Evolutionary conservation across 2,797 vertebrate species (phyloP).

Genomic region (Diglossa cyanea): DNA sequence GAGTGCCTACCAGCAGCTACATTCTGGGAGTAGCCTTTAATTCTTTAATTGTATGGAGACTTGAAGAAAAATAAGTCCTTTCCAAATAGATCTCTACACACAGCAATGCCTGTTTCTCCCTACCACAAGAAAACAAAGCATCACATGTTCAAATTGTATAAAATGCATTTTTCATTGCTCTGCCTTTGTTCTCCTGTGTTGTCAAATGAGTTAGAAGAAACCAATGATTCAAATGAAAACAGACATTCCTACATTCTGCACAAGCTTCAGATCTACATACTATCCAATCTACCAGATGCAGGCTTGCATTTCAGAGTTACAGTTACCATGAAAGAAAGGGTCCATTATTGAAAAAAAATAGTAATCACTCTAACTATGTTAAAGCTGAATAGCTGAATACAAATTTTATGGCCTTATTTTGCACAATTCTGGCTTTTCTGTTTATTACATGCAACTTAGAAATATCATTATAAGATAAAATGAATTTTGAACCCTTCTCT

Average conservation of each 20-base stretch:
- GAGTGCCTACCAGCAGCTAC: not conserved
- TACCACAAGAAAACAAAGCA: not conserved
- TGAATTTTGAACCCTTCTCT: not conserved
- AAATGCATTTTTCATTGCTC: not conserved
- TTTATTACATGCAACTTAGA: not conserved
- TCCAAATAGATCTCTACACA: not conserved
- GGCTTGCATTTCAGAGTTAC: not conserved
- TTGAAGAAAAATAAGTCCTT: not conserved
- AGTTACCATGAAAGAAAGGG: not conserved
- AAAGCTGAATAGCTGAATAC: not conserved
- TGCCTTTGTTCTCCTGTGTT: not conserved
- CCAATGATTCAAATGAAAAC: not conserved
- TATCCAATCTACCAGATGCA: not conserved
- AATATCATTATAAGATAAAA: not conserved
- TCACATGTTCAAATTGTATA: not conserved
- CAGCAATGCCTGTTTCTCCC: not conserved
- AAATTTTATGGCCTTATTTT: not conserved
- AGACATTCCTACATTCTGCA: not conserved
- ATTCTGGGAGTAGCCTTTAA: not conserved
- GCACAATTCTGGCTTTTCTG: not conserved
- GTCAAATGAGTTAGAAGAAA: not conserved
- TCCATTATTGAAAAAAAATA: not conserved
- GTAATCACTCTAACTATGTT: not conserved
- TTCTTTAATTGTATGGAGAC: not conserved
- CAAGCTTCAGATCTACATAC: not conserved